Evolutionary conservation across 2,113 vertebrate genomes (phyloP).

Genomic region (Diphyllodes magnificus): DNA sequence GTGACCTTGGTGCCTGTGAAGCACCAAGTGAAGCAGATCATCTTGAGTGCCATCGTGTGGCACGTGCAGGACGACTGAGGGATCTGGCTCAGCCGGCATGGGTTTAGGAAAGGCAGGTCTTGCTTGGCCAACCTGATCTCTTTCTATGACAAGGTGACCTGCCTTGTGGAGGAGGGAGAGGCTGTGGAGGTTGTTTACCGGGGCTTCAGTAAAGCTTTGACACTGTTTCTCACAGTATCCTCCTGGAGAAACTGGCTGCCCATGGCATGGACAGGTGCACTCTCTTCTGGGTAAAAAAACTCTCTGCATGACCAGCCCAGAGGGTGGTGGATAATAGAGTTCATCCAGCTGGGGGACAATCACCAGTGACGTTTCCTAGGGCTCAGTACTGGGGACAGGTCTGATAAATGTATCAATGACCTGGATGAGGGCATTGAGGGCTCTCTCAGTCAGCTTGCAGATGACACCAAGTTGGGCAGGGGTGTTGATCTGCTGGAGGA

Average conservation of each 20-base stretch:
- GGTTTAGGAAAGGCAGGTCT: not conserved
- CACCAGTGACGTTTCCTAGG: not conserved
- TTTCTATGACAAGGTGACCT: not conserved
- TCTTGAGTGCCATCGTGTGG: not conserved
- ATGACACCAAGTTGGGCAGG: not conserved
- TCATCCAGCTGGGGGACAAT: no score
- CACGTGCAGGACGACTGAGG: rapidly evolving
- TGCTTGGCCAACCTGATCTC: not conserved
- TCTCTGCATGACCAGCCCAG: not conserved
- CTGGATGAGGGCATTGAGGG: not conserved
- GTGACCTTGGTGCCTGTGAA: not conserved
- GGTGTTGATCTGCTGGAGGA: not conserved
- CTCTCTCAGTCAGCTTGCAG: not conserved
- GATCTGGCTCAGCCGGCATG: not conserved
- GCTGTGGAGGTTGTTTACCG: not conserved
- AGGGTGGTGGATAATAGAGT: not conserved
- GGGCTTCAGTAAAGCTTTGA: not conserved
- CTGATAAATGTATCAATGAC: not conserved
- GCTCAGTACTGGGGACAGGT: not conserved
- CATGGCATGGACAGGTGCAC: no score
- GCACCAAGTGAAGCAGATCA: not conserved
- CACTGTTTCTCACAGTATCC: not conserved
- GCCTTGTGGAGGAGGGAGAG: not conserved
- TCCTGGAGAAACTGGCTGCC: not conserved
- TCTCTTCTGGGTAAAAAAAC: not conserved